Evolutionary conservation across 2,113 vertebrate genomes (phyloP).

Genomic region (Ceuthmochares aereus): DNA sequence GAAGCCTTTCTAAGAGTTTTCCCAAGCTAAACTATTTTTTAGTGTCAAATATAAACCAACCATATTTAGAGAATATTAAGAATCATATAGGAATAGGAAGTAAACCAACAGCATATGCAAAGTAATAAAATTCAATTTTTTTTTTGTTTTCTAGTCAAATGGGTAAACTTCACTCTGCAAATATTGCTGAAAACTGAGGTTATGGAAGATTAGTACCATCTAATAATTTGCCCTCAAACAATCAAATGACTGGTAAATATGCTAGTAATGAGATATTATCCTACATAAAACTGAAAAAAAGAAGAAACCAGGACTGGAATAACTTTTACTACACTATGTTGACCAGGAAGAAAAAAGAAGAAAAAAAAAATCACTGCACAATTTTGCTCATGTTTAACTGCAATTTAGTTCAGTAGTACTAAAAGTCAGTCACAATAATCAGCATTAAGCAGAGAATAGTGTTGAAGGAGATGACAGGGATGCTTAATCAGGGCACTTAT

Average conservation of each 20-base stretch:
- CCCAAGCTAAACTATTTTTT: not conserved
- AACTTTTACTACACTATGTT: not conserved
- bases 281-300: not conserved
- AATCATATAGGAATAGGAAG: not conserved
- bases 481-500: slow-evolving; percentile 71
- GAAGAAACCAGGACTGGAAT: not conserved
- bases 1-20: not conserved
- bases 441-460: slow-evolving; percentile 33
- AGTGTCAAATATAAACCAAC: not conserved
- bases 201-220: not conserved
- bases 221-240: not conserved
- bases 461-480: slow-evolving; percentile 59
- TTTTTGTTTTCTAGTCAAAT: not conserved
- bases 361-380: not conserved
- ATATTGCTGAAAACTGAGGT: not conserved
- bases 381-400: slow-evolving; percentile 30
- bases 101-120: not conserved
- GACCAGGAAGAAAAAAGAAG: not conserved
- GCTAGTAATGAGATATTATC: not conserved
- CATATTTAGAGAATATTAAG: not conserved
- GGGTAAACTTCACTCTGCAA: not conserved
- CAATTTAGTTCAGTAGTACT: slow-evolving; percentile 33
- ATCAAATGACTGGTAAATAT: not conserved
- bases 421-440: slow-evolving; percentile 61
- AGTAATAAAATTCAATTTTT: not conserved